Base-by-base conservation (phyloP, 2,888 invertebrate species). In the Minunthozetes semirufus region DNA sequence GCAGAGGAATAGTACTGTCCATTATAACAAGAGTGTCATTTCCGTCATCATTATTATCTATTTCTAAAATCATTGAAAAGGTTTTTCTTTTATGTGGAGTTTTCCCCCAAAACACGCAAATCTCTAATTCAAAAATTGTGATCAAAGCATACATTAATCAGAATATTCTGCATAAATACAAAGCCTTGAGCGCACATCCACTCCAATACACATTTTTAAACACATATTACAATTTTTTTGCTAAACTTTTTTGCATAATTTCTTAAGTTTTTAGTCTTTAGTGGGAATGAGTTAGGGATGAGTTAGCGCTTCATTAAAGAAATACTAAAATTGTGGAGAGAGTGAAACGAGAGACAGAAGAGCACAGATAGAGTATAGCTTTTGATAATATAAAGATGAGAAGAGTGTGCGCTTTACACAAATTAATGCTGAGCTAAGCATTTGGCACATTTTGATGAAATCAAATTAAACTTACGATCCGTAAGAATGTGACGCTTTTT, bases 341-440 rank as follows among this genome's bases (percentile, higher is more conserved):
- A 61, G 61, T 27, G 61, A 61, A 27, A 61, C 5, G 61, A 61
- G 61, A 68, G 46, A 46, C 13, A 63, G 38, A n/a, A 33, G 27
- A 33, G 33, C 27, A 63, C 17, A 63, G 61, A 61, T 15, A 61
- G 61, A 61, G 61, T 22, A n/a, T 4, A 61, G 61, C 22, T 11
- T 61, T 61, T 61, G 33, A 63, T 61, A 25, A 61, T n/a, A 22
- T 59, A 27, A 27, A 11, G 15, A 29, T 27, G 61, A 61, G 22
- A 61, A 27, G 61, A 61, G 61, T 61, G 29, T 61, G 61, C 61
- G 61, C 61, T 61, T 61, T 61, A 61, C 27, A 63, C 27, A 63
- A 63, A 63, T 63, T 63, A 63, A 63, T 63, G 63, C 63, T 63
- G 61, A 63, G 29, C 27, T 63, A 63, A 63, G 63, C 63, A 63